Percentiles rank a stretch among this genome's conserved stretches.
phyloP scores from a whole-genome alignment of 2,797 vertebrate species.

The Microctenopoma stevenorrisi region DNA sequence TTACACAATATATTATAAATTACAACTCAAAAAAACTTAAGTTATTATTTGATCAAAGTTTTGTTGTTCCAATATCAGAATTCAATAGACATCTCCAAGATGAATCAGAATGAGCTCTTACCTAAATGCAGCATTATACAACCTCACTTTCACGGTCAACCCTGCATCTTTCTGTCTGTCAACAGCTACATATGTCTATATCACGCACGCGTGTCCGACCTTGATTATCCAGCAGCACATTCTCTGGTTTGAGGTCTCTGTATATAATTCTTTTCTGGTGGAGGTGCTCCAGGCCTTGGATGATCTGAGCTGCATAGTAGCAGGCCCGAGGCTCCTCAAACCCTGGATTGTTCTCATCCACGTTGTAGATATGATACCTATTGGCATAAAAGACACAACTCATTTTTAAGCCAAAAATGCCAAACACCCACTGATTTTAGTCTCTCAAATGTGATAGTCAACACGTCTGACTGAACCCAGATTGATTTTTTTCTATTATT shows the following conservation, averaged over 20 bases:
- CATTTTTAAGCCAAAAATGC: not conserved
- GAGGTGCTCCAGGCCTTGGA: conserved; percentile 80
- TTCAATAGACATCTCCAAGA: not conserved
- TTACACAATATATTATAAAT: no score
- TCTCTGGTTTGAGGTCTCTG: conserved; percentile 94
- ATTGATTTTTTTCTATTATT: not conserved
- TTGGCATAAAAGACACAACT: not conserved
- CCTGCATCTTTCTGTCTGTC: no score
- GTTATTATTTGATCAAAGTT: no score
- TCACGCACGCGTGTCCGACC: conserved; percentile 71
- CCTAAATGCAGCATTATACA: not conserved
- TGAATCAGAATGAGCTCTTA: not conserved
- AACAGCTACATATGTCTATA: no score
- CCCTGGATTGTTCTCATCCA: conserved; percentile 88
- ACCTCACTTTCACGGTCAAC: not conserved
- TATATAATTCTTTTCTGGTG: conserved; percentile 90
- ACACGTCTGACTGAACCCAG: not conserved
- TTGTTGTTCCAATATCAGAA: no score
- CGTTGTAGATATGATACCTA: conserved; percentile 89
- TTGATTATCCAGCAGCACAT: conserved; percentile 90
- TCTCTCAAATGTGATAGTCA: not conserved
- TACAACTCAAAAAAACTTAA: no score
- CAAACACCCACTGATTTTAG: not conserved
- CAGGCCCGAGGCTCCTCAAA: conserved; percentile 83
- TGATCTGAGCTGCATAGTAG: conserved; percentile 90